phyloP scores from a whole-genome alignment of 2,113 vertebrate genomes.

The Lathamus discolor region DNA sequence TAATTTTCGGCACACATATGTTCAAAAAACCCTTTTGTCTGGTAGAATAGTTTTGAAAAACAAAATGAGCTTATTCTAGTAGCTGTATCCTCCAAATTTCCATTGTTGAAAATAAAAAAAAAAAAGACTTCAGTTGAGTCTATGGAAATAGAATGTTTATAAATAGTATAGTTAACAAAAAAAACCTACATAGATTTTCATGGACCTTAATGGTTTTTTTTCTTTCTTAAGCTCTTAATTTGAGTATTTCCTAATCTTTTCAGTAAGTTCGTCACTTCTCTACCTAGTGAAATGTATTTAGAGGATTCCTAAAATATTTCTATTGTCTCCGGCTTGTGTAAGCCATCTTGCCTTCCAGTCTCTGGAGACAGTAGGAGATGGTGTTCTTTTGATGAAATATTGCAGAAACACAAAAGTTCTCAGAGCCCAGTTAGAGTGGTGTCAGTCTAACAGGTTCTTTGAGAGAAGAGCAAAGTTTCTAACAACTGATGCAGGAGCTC shows the following conservation, averaged over 20 bases:
- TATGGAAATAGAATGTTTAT: background rate
- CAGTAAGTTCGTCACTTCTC: background rate
- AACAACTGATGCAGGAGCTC: background rate
- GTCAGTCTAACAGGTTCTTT: background rate
- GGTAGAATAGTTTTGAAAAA: background rate
- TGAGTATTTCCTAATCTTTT: background rate
- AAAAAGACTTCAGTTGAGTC: background rate
- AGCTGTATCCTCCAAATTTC: background rate
- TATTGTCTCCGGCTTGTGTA: background rate
- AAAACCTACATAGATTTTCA: background rate
- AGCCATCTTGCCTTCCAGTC: background rate
- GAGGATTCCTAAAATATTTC: background rate
- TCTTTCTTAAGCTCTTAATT: background rate
- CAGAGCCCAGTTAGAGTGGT: background rate
- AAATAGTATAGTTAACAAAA: background rate
- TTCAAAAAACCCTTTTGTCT: background rate
- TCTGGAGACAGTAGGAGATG: background rate
- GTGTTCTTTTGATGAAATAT: background rate
- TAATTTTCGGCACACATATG: background rate
- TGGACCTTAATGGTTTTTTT: background rate
- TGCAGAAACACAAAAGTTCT: background rate
- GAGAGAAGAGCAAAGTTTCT: background rate
- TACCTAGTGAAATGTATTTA: background rate
- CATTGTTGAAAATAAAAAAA: too few species aligned
- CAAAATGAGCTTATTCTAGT: background rate